Evolutionary conservation across 2,797 vertebrate genomes (phyloP), one percentile per base, ranked within the genome.

Genomic region (Bradypus variegatus): DNA sequence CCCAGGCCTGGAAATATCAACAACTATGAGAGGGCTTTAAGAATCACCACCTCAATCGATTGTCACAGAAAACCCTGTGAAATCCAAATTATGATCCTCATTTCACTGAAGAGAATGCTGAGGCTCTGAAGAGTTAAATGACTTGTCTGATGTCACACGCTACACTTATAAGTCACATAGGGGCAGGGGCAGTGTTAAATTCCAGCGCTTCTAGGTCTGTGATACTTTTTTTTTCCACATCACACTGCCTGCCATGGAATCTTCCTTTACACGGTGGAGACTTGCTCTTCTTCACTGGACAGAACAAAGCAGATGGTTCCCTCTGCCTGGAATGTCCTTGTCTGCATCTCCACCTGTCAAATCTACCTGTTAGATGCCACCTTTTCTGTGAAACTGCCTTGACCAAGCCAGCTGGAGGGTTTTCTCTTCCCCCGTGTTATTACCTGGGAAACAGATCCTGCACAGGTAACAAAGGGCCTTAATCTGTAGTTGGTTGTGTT

Each of bases 291-390:
- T 73, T 55, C 50, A 65, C 25, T 69, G 62, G 9, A 27, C 72
- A 73, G 55, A 85, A 88, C 31, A 90, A 85, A 95, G 65, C 73
- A 84, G 73, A 58, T 33, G 36, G 73, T 65, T 65, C 82, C 87
- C 29, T 84, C 62, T 88, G 62, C 58, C 70, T 73, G 48, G n/a
- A 69, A 86, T 67, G 29, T 58, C 64, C 73, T 86, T 70, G 38
- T 64, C 82, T 85, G 84, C 6, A 53, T 16, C 11, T 86, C 81
- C 13, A 72, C 55, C 45, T 73, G 27, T 67, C 45, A 83, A n/a
- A 83, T 48, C 48, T 29, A 81, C 36, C 45, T 33, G n/a, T 75
- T 88, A 78, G 82, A 73, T 14, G 67, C 16, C 65, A 80, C 41
- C 76, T 75, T 19, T 53, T 65, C 45, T 31, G 29, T 77, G 55